Conservation (phyloP, 2,888 invertebrate genomes). For the Syrista parreyssii region DNA sequence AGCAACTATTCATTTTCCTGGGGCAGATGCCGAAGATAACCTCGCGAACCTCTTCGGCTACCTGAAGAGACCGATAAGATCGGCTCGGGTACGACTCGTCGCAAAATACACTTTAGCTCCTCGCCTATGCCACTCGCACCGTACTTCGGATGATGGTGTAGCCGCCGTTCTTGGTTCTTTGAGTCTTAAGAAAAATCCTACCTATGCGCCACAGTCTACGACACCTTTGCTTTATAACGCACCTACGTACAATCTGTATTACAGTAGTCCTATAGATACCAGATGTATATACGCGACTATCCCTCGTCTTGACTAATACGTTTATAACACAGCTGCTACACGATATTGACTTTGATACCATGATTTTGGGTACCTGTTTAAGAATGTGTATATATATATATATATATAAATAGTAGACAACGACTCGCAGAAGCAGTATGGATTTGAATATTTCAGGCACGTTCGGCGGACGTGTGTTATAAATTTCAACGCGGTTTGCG, state of each 20-base stretch:
- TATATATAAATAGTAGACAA: background rate
- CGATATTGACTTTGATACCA: too few relatives aligned
- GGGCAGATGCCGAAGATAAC: slow-evolving; percentile 48
- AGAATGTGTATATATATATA: too few relatives aligned
- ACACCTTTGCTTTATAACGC: too few relatives aligned
- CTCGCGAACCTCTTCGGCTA: slow-evolving; percentile 33
- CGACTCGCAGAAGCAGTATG: background rate
- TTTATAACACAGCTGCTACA: too few relatives aligned
- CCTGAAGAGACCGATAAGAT: slow-evolving; percentile 27
- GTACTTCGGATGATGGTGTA: background rate
- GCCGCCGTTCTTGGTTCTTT: too few relatives aligned
- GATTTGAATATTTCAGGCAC: slow-evolving; percentile 45
- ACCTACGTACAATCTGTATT: too few relatives aligned
- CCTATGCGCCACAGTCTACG: too few relatives aligned
- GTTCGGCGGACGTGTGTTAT: slow-evolving; percentile 39
- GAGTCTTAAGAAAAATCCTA: too few relatives aligned
- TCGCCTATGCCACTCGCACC: slow-evolving; percentile 3
- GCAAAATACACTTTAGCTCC: slow-evolving; percentile 7
- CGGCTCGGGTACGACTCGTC: slow-evolving; percentile 12
- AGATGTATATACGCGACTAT: too few relatives aligned
- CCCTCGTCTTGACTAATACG: too few relatives aligned
- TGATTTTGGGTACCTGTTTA: too few relatives aligned
- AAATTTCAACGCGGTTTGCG: slow-evolving; percentile 36
- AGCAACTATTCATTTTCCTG: slow-evolving; percentile 54
- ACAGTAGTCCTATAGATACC: too few relatives aligned